Evolutionary conservation across 2,888 invertebrate genomes (phyloP).

Genomic region (Microchrysa polita): DNA sequence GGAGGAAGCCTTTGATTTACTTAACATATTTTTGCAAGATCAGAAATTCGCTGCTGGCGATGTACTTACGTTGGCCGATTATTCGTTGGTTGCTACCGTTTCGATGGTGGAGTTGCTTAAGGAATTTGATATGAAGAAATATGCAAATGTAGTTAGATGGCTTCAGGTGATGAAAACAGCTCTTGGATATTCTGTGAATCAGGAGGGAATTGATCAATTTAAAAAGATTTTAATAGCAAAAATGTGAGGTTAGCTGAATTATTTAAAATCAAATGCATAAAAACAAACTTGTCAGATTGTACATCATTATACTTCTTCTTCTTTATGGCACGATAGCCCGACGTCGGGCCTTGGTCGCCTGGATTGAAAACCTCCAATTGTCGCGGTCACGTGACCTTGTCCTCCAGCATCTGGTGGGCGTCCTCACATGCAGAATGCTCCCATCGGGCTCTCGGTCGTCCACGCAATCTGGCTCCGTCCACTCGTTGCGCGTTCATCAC

Average conservation of each 20-base stretch:
- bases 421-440: too few relatives aligned
- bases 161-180: slow-evolving; percentile 68
- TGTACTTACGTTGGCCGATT: slow-evolving; percentile 80
- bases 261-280: too few relatives aligned
- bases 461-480: too few relatives aligned
- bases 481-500: too few relatives aligned
- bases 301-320: too few relatives aligned
- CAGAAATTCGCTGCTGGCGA: slow-evolving; percentile 78
- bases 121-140: slow-evolving; percentile 74
- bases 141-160: slow-evolving; percentile 75
- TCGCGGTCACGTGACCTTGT: too few relatives aligned
- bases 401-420: too few relatives aligned
- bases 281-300: too few relatives aligned
- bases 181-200: slow-evolving; percentile 71
- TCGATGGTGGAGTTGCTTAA: slow-evolving; percentile 75
- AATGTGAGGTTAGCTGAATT: neutral
- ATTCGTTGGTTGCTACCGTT: slow-evolving; percentile 73
- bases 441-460: too few relatives aligned
- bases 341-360: too few relatives aligned
- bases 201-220: slow-evolving; percentile 68
- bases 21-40: slow-evolving; percentile 77
- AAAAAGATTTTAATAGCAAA: slow-evolving; percentile 55
- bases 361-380: too few relatives aligned
- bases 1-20: slow-evolving; percentile 72
- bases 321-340: too few relatives aligned